Base-by-base conservation (phyloP, 2,113 vertebrate genomes). In the Xiphophorus maculatus region DNA sequence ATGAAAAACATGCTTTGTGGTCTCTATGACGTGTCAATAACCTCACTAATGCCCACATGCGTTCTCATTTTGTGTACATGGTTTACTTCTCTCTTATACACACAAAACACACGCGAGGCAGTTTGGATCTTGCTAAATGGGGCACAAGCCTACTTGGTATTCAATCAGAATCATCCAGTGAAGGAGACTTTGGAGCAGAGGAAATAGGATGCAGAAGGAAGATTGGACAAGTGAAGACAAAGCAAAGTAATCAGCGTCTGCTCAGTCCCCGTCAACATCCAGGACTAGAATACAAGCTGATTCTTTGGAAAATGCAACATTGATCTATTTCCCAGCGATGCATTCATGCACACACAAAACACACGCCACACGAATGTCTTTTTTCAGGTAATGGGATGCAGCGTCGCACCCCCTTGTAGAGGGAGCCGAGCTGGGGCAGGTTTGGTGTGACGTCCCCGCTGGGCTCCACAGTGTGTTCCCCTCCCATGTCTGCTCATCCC, bases 111-210 rank as follows among this genome's bases (percentile, higher is more conserved):
- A 69, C 69, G 75, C 81, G 74, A 19, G 77, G 86, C 82, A 86
- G 85, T 79, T 76, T 61, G 78, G 82, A 84, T 90, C 81, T 87
- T 88, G 80, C 90, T 93, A 93, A 93, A 89, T 90, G 85, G 91
- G 89, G 87, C 79, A 87, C 89, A 73, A 77, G 83, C 89, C 92
- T 94, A 89, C 88, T 93, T 94, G 83, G 88, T 94, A 94, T 94
- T 93, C 93, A 54, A 64, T 84, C 75, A 86, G 84, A 90, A 90
- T 82, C 71, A 73, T 85, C 73, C 74, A 69, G 81, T 25, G 44
- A 87, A 84, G 84, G 81, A 87, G 75, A 80, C 76, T 78, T 71
- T 75, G 69, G 73, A 87, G 87, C 71, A 74, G 77, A 71, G 74
- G 86, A 84, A 82, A 84, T 81, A 80, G 37, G 77, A 90, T 83